Conservation (phyloP, 1,140 invertebrate species). For the Psilanteris sp. region DNA sequence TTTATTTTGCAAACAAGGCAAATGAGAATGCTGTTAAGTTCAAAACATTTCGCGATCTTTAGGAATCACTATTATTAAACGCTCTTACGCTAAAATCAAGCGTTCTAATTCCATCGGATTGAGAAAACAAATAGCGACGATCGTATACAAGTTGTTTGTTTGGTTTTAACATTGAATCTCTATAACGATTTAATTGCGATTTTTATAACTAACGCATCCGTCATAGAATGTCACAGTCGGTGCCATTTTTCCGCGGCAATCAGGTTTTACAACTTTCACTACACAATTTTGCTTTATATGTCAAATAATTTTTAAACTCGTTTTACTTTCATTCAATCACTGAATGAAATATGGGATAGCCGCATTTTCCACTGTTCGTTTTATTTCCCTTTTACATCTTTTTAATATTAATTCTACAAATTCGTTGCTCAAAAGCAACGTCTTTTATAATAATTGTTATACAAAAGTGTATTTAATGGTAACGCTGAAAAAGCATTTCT, state of each 20-base stretch:
- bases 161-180: not conserved
- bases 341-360: constrained; percentile 35
- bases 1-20: constrained; percentile 6
- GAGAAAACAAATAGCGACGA: constrained; percentile 11
- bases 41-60: constrained; percentile 13
- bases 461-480: too few species aligned
- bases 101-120: constrained; percentile 18
- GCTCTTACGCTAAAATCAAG: constrained; percentile 4
- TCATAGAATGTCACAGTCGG: constrained; percentile 13
- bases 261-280: constrained; percentile 52
- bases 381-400: too few species aligned
- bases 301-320: constrained; percentile 36
- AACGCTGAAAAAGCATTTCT: too few species aligned
- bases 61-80: constrained; percentile 15
- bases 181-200: not conserved
- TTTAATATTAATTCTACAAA: too few species aligned
- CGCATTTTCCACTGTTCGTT: constrained; percentile 10
- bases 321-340: constrained; percentile 46
- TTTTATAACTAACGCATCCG: constrained; percentile 7
- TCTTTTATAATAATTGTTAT: too few species aligned
- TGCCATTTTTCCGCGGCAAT: constrained; percentile 17
- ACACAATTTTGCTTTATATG: constrained; percentile 43
- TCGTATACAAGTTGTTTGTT: not conserved
- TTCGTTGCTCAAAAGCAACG: too few species aligned
- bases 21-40: constrained; percentile 9